These are phyloP conservation scores for Plecturocebus donacophilus DNA, from an alignment of 2,113 vertebrate genomes.

Conservation along the genomic window DNA sequence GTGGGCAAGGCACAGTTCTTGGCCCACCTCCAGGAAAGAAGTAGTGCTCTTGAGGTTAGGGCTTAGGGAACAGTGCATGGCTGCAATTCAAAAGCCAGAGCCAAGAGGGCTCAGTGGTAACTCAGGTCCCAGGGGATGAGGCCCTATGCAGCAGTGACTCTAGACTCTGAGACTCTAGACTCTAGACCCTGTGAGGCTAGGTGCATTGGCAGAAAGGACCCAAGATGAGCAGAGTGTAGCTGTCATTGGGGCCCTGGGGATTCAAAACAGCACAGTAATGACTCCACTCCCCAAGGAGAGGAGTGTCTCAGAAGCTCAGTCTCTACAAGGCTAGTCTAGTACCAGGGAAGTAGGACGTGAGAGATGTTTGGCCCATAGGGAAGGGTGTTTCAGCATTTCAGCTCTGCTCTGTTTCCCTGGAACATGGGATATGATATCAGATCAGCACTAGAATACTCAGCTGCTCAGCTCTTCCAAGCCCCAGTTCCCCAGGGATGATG, in stretches of 20 bases:
- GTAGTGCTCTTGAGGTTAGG: neutral
- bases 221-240: neutral
- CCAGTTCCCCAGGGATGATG: neutral
- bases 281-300: neutral
- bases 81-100: neutral
- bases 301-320: neutral
- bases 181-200: neutral
- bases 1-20: neutral
- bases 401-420: neutral
- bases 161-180: neutral
- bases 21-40: neutral
- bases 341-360: neutral
- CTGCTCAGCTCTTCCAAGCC: neutral
- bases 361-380: neutral
- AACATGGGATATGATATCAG: neutral
- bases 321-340: neutral
- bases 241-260: neutral
- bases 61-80: neutral
- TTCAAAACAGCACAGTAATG: neutral
- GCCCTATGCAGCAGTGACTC: neutral
- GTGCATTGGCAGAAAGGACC: neutral
- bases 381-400: neutral
- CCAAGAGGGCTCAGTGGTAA: neutral
- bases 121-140: neutral
- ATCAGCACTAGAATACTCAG: neutral